Conservation (phyloP, 2,113 vertebrate genomes). For the Pterocles burchelli region DNA sequence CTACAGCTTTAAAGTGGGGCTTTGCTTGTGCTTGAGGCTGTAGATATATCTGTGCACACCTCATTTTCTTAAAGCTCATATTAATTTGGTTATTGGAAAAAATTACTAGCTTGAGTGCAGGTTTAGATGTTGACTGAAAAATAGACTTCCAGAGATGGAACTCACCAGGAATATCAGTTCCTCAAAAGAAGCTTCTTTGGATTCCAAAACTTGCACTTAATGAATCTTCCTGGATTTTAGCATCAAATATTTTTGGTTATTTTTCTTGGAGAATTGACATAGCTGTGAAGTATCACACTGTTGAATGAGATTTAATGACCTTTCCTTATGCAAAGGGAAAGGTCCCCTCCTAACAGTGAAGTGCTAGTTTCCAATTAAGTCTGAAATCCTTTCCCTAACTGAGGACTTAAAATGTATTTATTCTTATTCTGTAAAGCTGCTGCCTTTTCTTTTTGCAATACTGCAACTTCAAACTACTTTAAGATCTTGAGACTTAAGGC, state of each 20-base stretch:
- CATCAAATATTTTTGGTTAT: neutral
- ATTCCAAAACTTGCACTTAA: slow-evolving; percentile 30
- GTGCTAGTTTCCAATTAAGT: neutral
- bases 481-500: neutral
- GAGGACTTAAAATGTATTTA: neutral
- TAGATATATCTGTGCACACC: rapidly evolving
- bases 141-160: neutral
- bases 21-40: neutral
- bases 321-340: neutral
- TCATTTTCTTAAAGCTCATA: neutral
- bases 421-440: neutral
- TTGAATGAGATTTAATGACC: neutral
- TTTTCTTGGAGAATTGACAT: neutral
- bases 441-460: neutral
- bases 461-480: neutral
- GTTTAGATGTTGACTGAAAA: neutral
- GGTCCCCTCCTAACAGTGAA: neutral
- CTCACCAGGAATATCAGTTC: neutral
- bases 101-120: neutral
- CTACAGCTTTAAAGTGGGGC: neutral
- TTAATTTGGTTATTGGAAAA: neutral
- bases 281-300: neutral
- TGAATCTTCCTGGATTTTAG: neutral
- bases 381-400: neutral
- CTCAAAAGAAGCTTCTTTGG: neutral